phyloP scores from a whole-genome alignment of 2,888 invertebrate genomes.

The Andrena bucephala region DNA sequence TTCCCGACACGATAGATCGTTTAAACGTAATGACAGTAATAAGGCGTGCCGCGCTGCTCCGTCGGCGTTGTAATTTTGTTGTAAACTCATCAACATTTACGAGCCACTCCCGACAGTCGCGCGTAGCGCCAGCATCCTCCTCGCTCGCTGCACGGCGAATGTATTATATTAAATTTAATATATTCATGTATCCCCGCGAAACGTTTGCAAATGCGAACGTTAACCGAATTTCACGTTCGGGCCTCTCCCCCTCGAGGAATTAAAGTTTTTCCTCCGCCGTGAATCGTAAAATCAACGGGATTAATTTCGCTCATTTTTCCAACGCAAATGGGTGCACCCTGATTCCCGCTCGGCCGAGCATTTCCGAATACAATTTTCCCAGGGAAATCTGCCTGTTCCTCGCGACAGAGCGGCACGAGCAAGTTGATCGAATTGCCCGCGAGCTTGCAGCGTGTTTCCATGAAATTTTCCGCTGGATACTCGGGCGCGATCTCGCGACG shows the following conservation, averaged over 20 bases:
- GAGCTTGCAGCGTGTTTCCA: not conserved
- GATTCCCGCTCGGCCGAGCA: not conserved
- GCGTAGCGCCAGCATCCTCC: constrained; percentile 17
- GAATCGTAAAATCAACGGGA: constrained; percentile 33
- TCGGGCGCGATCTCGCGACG: not conserved
- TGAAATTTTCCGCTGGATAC: not conserved
- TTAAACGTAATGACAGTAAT: constrained; percentile 58
- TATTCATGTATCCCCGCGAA: constrained; percentile 28
- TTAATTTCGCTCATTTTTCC: not conserved
- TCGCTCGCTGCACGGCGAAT: not conserved
- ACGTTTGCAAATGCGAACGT: constrained; percentile 31
- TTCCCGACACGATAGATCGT: constrained; percentile 61
- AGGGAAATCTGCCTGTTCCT: not conserved
- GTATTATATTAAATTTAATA: constrained; percentile 46
- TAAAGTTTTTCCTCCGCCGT: constrained; percentile 13
- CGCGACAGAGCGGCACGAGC: not conserved
- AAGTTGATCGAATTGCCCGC: not conserved
- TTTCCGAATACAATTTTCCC: not conserved
- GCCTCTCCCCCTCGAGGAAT: not conserved
- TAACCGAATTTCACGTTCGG: constrained; percentile 34
- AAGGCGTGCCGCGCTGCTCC: constrained; percentile 50
- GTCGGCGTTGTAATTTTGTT: constrained; percentile 55
- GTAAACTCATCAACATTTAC: constrained; percentile 65
- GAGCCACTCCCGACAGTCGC: constrained; percentile 28
- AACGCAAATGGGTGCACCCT: not conserved